Evolutionary conservation across 2,888 invertebrate species (phyloP), one percentile per base, ranked within the genome.

Genomic region (Cephonodes hylas): DNA sequence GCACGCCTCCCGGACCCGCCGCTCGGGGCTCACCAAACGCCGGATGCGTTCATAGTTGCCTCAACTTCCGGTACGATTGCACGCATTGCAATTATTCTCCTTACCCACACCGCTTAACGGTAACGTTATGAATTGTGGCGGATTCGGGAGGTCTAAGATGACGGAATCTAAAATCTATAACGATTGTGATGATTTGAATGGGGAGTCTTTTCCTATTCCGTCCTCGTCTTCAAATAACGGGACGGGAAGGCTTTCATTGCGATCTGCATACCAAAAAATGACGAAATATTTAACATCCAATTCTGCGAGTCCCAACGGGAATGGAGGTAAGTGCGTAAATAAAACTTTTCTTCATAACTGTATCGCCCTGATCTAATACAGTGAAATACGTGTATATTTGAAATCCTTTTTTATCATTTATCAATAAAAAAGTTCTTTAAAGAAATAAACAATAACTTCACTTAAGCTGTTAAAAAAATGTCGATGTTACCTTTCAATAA

Each of bases 1-100:
- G 66, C 75, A 77, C 86, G 84, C 84, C 84, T 80, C 74, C 67
- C 69, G 65, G 66, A 66, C 66, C 63, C 66, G 62, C 65, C 62
- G 67, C 53, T 63, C 67, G 62, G 53, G 53, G 53, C 18, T 53
- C 53, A 53, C 53, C 31, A 18, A 65, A 66, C 72, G 64, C 68
- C 67, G 62, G 70, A 68, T 74, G 73, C 74, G 72, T 68, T 80
- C 84, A 85, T 70, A 80, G 64, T 70, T 72, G 64, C 64, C 63
- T 63, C 57, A 60, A 68, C 64, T 61, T 68, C 71, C 65, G 73
- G 67, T 63, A 42, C 61, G 64, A 62, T 45, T 45, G 44, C 64
- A 66, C 58, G 58, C 58, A 46, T 61, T 38, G 23, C 42, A 58
- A 25, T 42, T 27, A 42, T 27, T n/a, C n/a, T n/a, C n/a, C n/a